phyloP scores from a whole-genome alignment of 2,797 vertebrate species.

The Numenius phaeopus region DNA sequence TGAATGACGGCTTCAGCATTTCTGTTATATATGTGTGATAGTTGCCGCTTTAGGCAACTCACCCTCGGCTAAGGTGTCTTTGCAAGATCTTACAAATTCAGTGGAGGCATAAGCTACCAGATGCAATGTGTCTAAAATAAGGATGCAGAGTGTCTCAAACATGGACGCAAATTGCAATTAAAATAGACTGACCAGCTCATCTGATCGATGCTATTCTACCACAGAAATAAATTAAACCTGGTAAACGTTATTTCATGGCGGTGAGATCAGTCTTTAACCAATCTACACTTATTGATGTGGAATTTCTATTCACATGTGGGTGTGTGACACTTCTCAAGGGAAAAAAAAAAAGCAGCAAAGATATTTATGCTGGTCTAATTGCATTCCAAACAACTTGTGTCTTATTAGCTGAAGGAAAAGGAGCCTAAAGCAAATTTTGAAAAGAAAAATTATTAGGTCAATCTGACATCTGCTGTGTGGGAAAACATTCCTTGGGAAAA shows the following conservation, averaged over 20 bases:
- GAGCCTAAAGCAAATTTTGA: conserved; percentile 2
- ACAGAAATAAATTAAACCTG: background rate
- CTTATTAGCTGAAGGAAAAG: background rate
- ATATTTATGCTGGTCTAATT: background rate
- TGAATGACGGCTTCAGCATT: background rate
- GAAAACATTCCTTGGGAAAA: conserved; percentile 5
- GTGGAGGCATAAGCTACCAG: background rate
- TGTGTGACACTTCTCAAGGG: background rate
- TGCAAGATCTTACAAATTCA: background rate
- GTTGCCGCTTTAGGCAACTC: background rate
- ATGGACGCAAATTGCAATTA: background rate
- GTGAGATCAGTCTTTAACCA: background rate
- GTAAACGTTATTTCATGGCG: background rate
- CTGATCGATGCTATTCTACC: background rate
- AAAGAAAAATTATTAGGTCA: conserved; percentile 6
- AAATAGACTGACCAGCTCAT: background rate
- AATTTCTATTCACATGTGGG: background rate
- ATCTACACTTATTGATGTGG: background rate
- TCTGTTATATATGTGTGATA: background rate
- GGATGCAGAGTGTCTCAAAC: background rate
- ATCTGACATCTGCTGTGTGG: conserved; percentile 20
- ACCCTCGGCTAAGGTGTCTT: background rate
- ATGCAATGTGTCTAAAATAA: background rate
- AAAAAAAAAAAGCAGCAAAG: background rate
- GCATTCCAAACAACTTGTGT: background rate